phyloP scores from a whole-genome alignment of 2,113 vertebrate genomes.

The Urocolius indicus region DNA sequence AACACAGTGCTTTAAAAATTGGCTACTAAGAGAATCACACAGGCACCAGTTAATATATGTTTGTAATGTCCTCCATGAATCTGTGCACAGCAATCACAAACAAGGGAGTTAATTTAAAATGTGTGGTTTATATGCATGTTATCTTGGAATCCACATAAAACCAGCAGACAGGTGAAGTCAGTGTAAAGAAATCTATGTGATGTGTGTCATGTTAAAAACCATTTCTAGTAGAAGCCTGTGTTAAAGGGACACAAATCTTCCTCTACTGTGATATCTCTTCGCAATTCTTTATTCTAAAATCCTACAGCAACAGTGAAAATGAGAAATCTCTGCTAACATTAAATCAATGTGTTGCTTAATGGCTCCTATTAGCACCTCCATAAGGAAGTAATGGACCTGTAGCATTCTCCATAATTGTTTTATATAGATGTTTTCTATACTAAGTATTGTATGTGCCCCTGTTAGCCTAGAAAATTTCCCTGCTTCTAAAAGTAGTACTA shows the following conservation, averaged over 20 bases:
- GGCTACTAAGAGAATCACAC: background rate
- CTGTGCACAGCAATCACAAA: background rate
- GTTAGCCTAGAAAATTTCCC: background rate
- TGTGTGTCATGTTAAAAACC: background rate
- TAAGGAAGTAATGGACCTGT: background rate
- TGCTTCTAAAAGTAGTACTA: background rate
- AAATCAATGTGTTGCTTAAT: background rate
- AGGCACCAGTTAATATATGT: background rate
- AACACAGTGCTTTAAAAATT: background rate
- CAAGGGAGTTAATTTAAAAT: background rate
- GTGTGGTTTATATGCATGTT: background rate
- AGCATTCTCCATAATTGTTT: background rate
- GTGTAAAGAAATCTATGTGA: background rate
- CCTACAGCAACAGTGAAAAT: background rate
- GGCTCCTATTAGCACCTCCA: slow-evolving; percentile 6
- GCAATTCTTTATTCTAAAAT: background rate
- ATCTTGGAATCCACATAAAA: background rate
- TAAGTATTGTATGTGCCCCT: background rate
- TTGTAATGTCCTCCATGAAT: background rate
- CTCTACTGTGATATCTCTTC: background rate
- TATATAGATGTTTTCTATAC: background rate
- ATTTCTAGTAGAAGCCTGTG: background rate
- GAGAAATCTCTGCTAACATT: background rate
- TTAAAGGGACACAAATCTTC: background rate
- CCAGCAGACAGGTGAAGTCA: background rate